Evolutionary conservation across 2,888 invertebrate species (phyloP).

Genomic region (Gasteruption jaculator): DNA sequence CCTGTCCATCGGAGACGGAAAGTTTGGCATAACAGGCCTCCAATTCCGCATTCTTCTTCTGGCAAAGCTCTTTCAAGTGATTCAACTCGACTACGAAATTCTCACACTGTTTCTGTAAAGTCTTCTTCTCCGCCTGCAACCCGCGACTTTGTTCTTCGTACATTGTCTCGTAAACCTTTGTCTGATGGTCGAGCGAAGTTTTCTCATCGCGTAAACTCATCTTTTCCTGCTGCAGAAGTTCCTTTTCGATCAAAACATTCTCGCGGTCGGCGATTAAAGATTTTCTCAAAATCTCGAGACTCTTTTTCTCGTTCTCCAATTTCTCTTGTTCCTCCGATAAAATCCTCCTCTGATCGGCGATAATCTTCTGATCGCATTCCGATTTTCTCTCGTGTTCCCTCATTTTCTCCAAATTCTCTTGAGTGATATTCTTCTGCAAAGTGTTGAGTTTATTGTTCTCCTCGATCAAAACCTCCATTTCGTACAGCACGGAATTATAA

Average conservation of each 20-base stretch:
- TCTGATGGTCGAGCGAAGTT: slow-evolving; percentile 32
- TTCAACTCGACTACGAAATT: slow-evolving; percentile 18
- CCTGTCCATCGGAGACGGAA: no score
- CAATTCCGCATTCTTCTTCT: no score
- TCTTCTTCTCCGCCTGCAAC: slow-evolving; percentile 25
- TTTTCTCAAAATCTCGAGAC: slow-evolving; percentile 21
- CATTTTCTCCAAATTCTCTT: slow-evolving; percentile 19
- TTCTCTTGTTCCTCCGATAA: slow-evolving; percentile 15
- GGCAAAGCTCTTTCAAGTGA: slow-evolving; percentile 14
- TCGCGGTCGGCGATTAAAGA: slow-evolving; percentile 20
- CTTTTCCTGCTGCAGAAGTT: slow-evolving; percentile 25
- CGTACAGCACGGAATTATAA: slow-evolving; percentile 32
- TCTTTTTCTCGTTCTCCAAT: slow-evolving; percentile 19
- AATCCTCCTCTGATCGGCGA: slow-evolving; percentile 20
- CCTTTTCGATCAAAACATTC: slow-evolving; percentile 20
- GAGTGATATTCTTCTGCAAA: slow-evolving; percentile 14
- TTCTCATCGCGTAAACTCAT: slow-evolving; percentile 29
- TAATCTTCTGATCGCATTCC: slow-evolving; percentile 10
- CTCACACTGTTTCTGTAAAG: slow-evolving; percentile 17
- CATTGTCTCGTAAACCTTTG: slow-evolving; percentile 30
- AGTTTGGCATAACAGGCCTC: no score
- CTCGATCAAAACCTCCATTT: slow-evolving; percentile 33
- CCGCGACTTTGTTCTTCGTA: slow-evolving; percentile 28
- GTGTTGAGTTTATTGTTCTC: slow-evolving; percentile 28
- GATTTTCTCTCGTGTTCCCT: slow-evolving; percentile 11